A percentile compares a stretch with the other conserved stretches of the same genome.
Evolutionary conservation across 2,888 invertebrate species (phyloP).

Genomic region (Marasmarcha lunaedactyla): DNA sequence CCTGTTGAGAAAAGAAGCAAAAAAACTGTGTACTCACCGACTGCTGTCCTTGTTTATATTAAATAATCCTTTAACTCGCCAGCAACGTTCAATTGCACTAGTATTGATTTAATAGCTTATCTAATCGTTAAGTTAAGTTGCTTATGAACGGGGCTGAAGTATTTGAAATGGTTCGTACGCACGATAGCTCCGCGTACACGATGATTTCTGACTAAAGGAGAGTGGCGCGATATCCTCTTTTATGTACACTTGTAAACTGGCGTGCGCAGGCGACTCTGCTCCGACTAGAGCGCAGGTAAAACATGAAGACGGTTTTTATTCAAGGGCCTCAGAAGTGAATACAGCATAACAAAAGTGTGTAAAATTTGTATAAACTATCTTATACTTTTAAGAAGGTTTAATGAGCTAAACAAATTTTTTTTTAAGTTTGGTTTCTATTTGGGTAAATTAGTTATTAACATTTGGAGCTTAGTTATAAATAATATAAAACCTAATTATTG

Average conservation of each 20-base stretch:
- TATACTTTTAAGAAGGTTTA: no score
- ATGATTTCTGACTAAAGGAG: constrained; percentile 46
- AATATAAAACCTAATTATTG: no score
- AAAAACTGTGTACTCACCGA: constrained; percentile 18
- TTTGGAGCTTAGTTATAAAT: no score
- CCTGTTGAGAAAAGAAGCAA: constrained; percentile 3
- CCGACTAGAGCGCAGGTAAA: constrained; percentile 32
- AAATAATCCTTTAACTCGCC: constrained; percentile 2
- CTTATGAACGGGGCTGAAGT: constrained; percentile 2
- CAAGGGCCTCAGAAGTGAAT: constrained; percentile 24
- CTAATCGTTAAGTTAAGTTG: constrained; percentile 1
- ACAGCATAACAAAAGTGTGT: no score
- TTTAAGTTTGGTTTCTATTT: no score
- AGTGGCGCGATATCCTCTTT: constrained; percentile 56
- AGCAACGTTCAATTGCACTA: constrained; percentile 1
- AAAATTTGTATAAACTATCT: no score
- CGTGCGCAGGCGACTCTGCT: constrained; percentile 29
- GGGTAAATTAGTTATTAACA: no score
- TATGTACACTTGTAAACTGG: constrained; percentile 57
- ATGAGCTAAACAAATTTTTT: no score
- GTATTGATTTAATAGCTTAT: no score
- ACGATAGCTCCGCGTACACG: constrained; percentile 32
- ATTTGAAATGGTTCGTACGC: constrained; percentile 2
- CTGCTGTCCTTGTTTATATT: not conserved
- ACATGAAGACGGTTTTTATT: constrained; percentile 27